A percentile compares a stretch with the other conserved stretches of the same genome.
These are phyloP conservation scores for Chloropsis cyanopogon DNA, from an alignment of 2,113 vertebrate species.

Conservation along the genomic window DNA sequence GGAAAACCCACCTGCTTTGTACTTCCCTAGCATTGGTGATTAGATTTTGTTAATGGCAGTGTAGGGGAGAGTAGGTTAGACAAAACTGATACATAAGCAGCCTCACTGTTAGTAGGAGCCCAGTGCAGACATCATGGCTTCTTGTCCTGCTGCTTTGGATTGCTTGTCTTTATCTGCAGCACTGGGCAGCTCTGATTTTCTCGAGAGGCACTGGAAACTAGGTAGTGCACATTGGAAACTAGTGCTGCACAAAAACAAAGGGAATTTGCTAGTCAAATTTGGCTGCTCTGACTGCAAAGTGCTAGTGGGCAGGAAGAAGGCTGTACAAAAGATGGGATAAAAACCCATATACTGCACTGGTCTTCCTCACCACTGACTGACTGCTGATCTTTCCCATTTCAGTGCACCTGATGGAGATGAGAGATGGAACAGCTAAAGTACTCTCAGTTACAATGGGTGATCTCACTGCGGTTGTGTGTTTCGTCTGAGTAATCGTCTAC, in stretches of 20 bases:
- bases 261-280: background rate
- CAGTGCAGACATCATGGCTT: background rate
- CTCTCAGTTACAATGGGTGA: background rate
- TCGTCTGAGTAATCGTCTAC: background rate
- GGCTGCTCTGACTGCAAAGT: background rate
- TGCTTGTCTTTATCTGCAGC: background rate
- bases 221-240: background rate
- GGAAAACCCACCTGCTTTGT: background rate
- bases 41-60: background rate
- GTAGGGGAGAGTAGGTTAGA: background rate
- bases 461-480: background rate
- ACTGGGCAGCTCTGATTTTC: background rate
- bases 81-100: background rate
- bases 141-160: background rate
- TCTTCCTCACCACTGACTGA: background rate
- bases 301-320: background rate
- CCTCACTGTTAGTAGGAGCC: background rate
- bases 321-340: background rate
- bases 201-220: background rate
- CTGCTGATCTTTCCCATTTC: conserved; percentile 19
- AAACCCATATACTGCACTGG: background rate
- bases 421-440: background rate
- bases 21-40: background rate
- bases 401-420: conserved; percentile 9
- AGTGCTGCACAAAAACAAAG: background rate